Base-by-base conservation (phyloP, 2,888 invertebrate genomes). In the Asteroscopus sphinx region DNA sequence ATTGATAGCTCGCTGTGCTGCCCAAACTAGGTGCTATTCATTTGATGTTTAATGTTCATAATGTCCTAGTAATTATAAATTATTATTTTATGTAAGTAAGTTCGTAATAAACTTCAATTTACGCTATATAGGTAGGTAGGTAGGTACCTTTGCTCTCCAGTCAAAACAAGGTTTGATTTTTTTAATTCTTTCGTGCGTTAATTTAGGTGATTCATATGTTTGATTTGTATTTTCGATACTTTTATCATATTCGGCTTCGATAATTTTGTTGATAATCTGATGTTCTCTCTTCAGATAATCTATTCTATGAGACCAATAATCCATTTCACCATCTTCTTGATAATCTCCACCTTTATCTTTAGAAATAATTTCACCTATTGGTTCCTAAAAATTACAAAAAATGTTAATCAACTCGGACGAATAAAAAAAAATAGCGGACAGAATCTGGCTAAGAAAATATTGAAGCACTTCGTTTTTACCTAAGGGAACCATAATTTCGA, bases 221-320 rank as follows among this genome's bases (percentile, higher is more conserved):
- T 86, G 81, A 46, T 82, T 85, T 3, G 86, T 85, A 41, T 70
- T 79, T 76, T 89, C 83, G 44, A 93, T 85, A 11, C 88, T 86
- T 77, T 87, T 91, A 47, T 90, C 87, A 76, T 89, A 93, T 80
- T 92, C 92, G 1, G 80, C 28, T 76, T 93, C 92, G 60, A 92
- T 82, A 45, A 93, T 92, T 76, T 89, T 87, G 68, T 92, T 92
- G 7, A 94, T 94, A 46, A 79, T 49, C 60, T 88, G 85, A 72
- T 94, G 93, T 77, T 93, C 92, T 62, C 85, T 90, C 79, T 88
- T 92, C 1, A 94, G 73, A 61, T 77, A 77, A 49, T 92, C 90
- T 42, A 93, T 85, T 86, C 93, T 83, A 26, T 84, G 80, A 16
- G 80, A 64, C 93, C 93, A 93, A 62, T 93, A 94, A 76, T 90